Base-by-base conservation (phyloP, 2,113 vertebrate species). In the Indicator maculatus region DNA sequence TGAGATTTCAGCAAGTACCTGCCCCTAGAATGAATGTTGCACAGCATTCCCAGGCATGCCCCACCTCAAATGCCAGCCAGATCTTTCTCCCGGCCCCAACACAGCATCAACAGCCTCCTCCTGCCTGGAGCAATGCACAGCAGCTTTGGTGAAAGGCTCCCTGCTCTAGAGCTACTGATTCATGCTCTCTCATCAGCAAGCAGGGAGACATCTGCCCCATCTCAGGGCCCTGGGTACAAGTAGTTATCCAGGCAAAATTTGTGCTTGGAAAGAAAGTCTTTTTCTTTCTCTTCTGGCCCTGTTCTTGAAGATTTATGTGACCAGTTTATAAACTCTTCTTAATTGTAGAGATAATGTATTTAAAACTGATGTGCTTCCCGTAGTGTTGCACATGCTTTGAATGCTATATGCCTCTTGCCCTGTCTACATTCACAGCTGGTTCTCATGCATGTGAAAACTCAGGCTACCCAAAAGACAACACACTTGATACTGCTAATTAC, bases 381-480 rank as follows among this genome's bases (percentile, higher is more conserved):
- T 28, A 89, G 80, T 1, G 5, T 83, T 78, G 74, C 2, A 80
- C 44, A 36, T 18, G 3, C 91, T 94, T 70, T 83, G 69, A 94
- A 63, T 69, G 66, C 84, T 87, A 93, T 93, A 72, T 84, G 91
- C 59, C 63, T 87, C 71, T 81, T 45, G 72, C 91, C 82, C 31
- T 44, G 88, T 69, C 81, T 95, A 84, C 64, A 2, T 93, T 96
- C 91, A 55, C 65, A 61, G 95, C 88, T 97, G 88, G 84, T 96
- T 87, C 76, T 96, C 6, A 45, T 96, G 90, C 96, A 96, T 96
- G 94, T 98, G 97, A 96, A 97, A 97, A 82, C 86, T 97, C 95
- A 97, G 83, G 91, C 86, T 96, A 94, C 96, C 95, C 95, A 89
- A 95, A 96, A 96, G 96, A 96, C 89, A 94, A 93, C 89, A 91